These are phyloP conservation scores for Manis javanica DNA, from an alignment of 2,797 vertebrate species.

Conservation along the genomic window DNA sequence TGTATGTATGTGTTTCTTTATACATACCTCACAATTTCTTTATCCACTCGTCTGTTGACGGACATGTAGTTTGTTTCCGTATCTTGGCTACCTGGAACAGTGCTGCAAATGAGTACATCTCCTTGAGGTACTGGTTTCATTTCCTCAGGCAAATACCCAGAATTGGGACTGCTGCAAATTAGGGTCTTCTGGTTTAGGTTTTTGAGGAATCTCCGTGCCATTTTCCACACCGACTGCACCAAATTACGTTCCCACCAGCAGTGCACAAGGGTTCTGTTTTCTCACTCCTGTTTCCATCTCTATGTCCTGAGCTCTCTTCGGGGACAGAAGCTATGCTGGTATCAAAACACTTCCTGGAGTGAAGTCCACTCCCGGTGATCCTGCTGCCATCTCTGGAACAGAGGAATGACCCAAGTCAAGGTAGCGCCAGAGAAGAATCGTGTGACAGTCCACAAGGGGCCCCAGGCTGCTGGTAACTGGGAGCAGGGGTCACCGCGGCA, in stretches of 20 bases:
- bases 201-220: neutral
- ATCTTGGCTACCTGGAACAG: neutral
- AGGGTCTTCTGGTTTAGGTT: fast-evolving
- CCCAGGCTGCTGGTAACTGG: fast-evolving
- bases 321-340: fast-evolving
- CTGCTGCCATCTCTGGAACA: neutral
- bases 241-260: fast-evolving
- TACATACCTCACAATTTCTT: neutral
- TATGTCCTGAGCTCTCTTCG: fast-evolving
- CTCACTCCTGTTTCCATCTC: neutral
- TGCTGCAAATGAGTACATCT: too few relatives aligned
- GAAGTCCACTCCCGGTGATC: neutral
- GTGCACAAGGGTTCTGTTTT: fast-evolving
- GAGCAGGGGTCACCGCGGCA: fast-evolving
- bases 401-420: neutral
- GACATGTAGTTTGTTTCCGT: fast-evolving
- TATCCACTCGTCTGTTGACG: fast-evolving
- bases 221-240: fast-evolving
- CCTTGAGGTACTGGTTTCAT: neutral
- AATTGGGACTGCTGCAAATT: fast-evolving
- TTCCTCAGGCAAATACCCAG: too few relatives aligned
- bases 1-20: neutral
- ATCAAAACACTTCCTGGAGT: neutral
- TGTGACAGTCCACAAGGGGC: neutral
- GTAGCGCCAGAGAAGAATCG: fast-evolving